Conservation (phyloP, 2,113 vertebrate species). For the Chionis minor region DNA sequence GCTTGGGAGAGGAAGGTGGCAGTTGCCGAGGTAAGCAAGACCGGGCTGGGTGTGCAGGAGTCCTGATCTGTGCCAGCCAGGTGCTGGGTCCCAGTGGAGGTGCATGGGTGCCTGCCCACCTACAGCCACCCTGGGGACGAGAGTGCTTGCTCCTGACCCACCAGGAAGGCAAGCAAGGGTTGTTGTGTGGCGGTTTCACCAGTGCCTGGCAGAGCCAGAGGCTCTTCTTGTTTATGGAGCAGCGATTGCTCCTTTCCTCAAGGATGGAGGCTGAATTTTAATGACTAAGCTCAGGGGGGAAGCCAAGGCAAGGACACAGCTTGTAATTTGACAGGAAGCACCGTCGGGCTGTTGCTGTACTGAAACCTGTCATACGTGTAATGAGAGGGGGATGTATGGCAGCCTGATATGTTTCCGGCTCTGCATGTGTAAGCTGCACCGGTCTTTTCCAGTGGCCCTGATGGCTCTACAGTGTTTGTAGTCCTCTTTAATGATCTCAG, state of each 20-base stretch:
- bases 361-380: background rate
- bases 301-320: background rate
- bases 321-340: background rate
- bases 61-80: accelerated
- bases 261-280: background rate
- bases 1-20: constrained; percentile 80
- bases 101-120: background rate
- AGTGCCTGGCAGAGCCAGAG: background rate
- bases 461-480: background rate
- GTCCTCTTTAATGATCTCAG: background rate
- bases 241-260: accelerated
- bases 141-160: accelerated
- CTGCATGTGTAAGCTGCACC: background rate
- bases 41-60: background rate
- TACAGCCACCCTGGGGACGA: background rate
- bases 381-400: background rate
- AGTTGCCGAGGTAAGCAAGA: constrained; percentile 70
- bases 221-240: background rate
- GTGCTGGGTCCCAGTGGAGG: background rate
- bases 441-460: background rate
- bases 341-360: background rate
- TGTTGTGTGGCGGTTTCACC: accelerated
- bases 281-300: background rate
- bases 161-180: accelerated
- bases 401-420: accelerated